Conservation (phyloP, 2,113 vertebrate species). For the Labeo catla region DNA sequence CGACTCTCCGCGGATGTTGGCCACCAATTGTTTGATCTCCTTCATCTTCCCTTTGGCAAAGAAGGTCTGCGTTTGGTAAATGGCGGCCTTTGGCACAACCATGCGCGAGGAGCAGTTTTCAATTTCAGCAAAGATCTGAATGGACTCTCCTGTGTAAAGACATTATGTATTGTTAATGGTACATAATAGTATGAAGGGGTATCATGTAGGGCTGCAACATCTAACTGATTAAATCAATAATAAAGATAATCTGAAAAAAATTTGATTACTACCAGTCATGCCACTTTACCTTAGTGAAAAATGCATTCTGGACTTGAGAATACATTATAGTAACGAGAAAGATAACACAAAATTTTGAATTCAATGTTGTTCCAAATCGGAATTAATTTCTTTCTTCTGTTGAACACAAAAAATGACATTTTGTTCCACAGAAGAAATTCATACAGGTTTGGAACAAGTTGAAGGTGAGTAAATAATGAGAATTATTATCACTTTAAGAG, state of each 20-base stretch:
- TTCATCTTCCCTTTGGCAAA: slow-evolving; percentile 99
- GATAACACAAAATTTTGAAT: too few relatives aligned
- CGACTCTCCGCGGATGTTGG: slow-evolving; percentile 94
- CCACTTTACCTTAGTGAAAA: background rate
- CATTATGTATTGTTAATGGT: slow-evolving; percentile 2
- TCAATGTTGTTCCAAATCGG: too few relatives aligned
- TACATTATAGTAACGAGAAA: background rate
- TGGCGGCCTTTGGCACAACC: slow-evolving; percentile 98
- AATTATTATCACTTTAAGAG: background rate
- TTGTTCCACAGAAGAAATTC: background rate
- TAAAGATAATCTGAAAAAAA: background rate
- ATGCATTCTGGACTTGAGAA: background rate
- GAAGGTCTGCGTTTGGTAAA: slow-evolving; percentile 99
- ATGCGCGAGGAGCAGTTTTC: slow-evolving; percentile 98
- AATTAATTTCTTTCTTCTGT: background rate
- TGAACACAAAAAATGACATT: background rate
- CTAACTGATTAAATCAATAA: background rate
- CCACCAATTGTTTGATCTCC: slow-evolving; percentile 96
- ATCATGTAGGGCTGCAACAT: background rate
- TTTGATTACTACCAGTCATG: background rate
- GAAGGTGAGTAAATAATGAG: background rate
- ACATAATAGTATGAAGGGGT: background rate
- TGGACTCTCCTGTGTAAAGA: slow-evolving; percentile 88
- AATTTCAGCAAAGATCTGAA: slow-evolving; percentile 98
- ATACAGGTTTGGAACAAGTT: background rate